Evolutionary conservation across 2,797 vertebrate genomes (phyloP).

Genomic region (Sternotherus odoratus): DNA sequence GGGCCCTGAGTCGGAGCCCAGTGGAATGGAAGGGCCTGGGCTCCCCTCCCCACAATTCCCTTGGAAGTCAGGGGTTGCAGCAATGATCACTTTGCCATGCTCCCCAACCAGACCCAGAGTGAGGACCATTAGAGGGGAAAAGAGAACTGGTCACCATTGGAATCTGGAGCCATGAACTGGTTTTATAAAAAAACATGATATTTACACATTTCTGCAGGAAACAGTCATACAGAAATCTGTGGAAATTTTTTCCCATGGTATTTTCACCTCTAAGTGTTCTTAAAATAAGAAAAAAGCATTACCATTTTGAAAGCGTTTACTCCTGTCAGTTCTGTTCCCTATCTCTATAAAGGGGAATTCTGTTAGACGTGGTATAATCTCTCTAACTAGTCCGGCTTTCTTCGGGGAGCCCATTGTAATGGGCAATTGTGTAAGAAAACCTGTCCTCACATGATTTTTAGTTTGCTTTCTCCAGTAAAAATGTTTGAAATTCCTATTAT

Average conservation of each 20-base stretch:
- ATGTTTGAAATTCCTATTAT: background rate
- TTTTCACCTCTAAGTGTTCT: background rate
- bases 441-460: background rate
- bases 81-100: too few relatives aligned
- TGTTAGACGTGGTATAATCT: background rate
- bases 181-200: background rate
- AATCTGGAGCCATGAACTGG: background rate
- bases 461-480: background rate
- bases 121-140: background rate
- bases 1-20: too few relatives aligned
- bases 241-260: background rate
- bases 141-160: background rate
- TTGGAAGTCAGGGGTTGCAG: too few relatives aligned
- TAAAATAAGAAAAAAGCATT: background rate
- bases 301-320: background rate
- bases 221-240: background rate
- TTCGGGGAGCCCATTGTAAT: background rate
- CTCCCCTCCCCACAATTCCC: too few relatives aligned
- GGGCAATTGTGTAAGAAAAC: background rate
- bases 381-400: background rate
- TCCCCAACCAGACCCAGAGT: too few relatives aligned
- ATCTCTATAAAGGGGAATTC: background rate
- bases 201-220: background rate
- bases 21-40: too few relatives aligned
- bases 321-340: background rate